A percentile compares a stretch with the other conserved stretches of the same genome.
These are phyloP conservation scores for Garra rufa DNA, from an alignment of 2,113 vertebrate genomes.

Conservation along the genomic window DNA sequence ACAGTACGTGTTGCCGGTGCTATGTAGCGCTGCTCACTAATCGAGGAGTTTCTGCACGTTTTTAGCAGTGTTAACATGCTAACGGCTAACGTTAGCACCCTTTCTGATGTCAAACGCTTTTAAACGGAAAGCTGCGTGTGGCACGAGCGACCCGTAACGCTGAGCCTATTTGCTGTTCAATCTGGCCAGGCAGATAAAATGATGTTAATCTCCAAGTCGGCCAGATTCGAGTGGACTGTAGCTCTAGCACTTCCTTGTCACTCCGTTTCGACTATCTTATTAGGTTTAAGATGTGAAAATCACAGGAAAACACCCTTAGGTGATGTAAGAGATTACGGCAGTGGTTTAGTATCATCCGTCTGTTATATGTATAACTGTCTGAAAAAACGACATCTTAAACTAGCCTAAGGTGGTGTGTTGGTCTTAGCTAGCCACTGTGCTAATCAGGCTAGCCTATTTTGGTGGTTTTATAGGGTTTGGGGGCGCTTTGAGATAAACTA, in stretches of 20 bases:
- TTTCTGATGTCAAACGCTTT: neutral
- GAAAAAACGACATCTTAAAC: neutral
- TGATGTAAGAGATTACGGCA: neutral
- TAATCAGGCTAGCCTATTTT: neutral
- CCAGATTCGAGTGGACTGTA: neutral
- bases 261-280: neutral
- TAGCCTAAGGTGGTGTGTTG: neutral
- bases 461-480: neutral
- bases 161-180: neutral
- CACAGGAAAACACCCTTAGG: slow-evolving; percentile 29
- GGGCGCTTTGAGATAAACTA: too few relatives aligned
- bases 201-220: neutral
- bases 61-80: neutral
- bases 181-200: slow-evolving; percentile 21
- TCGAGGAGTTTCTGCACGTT: neutral
- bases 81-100: neutral
- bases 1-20: neutral
- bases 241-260: neutral
- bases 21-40: neutral
- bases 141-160: neutral
- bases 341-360: neutral
- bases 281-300: slow-evolving; percentile 1
- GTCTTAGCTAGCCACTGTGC: neutral
- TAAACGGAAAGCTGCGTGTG: neutral
- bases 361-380: neutral